Conservation (phyloP, 1,140 invertebrate species). For the Trissolcus basalis region DNA sequence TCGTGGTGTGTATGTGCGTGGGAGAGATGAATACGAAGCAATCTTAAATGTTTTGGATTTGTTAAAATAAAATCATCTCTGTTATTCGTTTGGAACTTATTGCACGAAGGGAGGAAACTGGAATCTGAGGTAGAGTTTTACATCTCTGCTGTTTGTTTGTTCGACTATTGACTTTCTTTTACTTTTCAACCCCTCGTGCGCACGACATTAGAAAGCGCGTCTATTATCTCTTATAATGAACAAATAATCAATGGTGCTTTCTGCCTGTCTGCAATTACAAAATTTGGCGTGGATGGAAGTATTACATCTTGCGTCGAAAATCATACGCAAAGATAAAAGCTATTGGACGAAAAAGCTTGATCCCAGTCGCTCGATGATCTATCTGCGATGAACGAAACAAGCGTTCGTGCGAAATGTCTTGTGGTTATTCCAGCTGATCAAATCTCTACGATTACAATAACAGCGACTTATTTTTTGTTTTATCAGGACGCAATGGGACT, state of each 20-base stretch:
- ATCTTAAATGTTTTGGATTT: conserved; percentile 3
- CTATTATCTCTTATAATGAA: too few relatives aligned
- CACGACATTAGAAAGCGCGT: conserved; percentile 10
- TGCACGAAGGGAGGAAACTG: conserved; percentile 33
- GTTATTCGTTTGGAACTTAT: conserved; percentile 5
- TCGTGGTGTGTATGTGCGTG: too few relatives aligned
- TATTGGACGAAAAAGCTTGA: conserved; percentile 48
- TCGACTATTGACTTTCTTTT: conserved; percentile 27
- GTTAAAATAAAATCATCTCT: conserved; percentile 42
- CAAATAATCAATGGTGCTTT: too few relatives aligned
- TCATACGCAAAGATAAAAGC: conserved; percentile 48
- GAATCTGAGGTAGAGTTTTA: conserved; percentile 36
- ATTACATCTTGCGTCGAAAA: conserved; percentile 12
- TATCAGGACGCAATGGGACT: conserved; percentile 67
- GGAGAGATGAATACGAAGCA: too few relatives aligned
- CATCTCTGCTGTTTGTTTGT: not conserved
- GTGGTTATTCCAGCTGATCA: conserved; percentile 12
- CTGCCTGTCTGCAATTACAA: too few relatives aligned
- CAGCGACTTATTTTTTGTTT: conserved; percentile 59
- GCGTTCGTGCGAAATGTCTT: conserved; percentile 14
- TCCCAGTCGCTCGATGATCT: conserved; percentile 24
- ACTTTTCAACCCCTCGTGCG: conserved; percentile 22
- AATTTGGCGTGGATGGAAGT: conserved; percentile 11
- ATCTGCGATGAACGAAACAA: conserved; percentile 25
- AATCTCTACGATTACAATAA: conserved; percentile 55